phyloP scores from a whole-genome alignment of 2,797 vertebrate genomes.

The Typhlichthys subterraneus region DNA sequence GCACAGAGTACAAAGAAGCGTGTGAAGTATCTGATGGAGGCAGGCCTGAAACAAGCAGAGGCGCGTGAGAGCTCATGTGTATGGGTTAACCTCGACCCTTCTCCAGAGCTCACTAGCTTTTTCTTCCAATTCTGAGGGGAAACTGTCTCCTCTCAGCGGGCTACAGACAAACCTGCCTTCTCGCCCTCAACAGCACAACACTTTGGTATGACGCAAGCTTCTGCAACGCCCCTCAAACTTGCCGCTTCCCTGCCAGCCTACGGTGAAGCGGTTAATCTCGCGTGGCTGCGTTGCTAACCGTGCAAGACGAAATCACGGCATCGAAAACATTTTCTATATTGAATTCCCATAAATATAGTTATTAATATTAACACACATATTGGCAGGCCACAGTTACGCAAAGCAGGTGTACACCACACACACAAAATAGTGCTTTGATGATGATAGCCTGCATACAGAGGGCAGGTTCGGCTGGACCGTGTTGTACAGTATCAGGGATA shows the following conservation, averaged over 20 bases:
- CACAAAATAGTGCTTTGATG: too few species aligned
- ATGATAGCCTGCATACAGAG: too few species aligned
- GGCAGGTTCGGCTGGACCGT: neutral
- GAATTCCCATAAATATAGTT: too few species aligned
- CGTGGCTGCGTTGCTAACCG: too few species aligned
- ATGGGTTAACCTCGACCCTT: constrained; percentile 17
- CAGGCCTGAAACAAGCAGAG: constrained; percentile 3
- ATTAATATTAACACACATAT: too few species aligned
- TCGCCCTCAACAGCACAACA: constrained; percentile 30
- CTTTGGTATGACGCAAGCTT: constrained; percentile 61
- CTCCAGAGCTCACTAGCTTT: constrained; percentile 22
- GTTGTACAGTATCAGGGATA: constrained; percentile 19
- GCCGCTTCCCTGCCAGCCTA: constrained; percentile 44
- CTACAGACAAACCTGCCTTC: constrained; percentile 28
- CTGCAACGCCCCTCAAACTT: constrained; percentile 48
- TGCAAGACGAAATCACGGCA: too few species aligned
- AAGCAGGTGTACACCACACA: too few species aligned
- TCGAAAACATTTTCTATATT: too few species aligned
- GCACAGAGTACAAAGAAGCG: constrained; percentile 19
- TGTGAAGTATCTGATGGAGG: constrained; percentile 30
- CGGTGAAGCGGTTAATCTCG: neutral
- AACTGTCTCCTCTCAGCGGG: constrained; percentile 17
- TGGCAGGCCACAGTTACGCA: too few species aligned
- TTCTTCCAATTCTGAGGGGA: constrained; percentile 39
- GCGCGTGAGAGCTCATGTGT: neutral